Base-by-base conservation (phyloP, 1,140 invertebrate species). In the Diabrotica undecimpunctata region DNA sequence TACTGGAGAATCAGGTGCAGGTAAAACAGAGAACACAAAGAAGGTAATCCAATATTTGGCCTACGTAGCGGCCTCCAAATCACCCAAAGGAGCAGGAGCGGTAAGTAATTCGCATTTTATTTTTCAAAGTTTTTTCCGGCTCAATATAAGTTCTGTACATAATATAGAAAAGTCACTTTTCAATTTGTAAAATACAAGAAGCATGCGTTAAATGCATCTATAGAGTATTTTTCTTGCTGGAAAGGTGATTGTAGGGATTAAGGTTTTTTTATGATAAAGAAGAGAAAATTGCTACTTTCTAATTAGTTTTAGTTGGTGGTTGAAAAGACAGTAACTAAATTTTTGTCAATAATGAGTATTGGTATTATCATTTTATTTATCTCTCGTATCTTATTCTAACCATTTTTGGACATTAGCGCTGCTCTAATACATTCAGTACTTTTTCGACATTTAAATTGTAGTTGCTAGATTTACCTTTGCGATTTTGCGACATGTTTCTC, bases 1-100 rank as follows among this genome's bases (percentile, higher is more conserved):
- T 85, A 99, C 97, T 58, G 98, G 98, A 72, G 98, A 99, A 83
- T 99, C 97, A n/a, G 98, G 98, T 72, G 97, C 97, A 70, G 98
- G 98, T 69, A 99, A 99, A 85, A 99, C 98, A 14, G 98, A 99
- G 81, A 99, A 99, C 81, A 99, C 98, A 53, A 99, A 99, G 83
- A 99, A 99, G 88, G 98, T 99, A 39, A 99, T 99, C 77, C 98
- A 99, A 82, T 99, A 99, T 85, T 85, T 99, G 77, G 97, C 97
- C 4, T 97, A 95, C 82, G 96, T 99, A 46, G 97, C 96, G 70
- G 96, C 96, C 10, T 98, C 96, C 8, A 96, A 96, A 81, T 93
- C 93, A 60, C 93, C 93, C 58, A 94, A 95, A 81, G 84, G 88
- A 73, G 88, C 89, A 9, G 90, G 95, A 79, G 94, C 94, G 85